A percentile compares a stretch with the other conserved stretches of the same genome.
Conservation (phyloP, 2,113 vertebrate species). For the Prolemur simus region DNA sequence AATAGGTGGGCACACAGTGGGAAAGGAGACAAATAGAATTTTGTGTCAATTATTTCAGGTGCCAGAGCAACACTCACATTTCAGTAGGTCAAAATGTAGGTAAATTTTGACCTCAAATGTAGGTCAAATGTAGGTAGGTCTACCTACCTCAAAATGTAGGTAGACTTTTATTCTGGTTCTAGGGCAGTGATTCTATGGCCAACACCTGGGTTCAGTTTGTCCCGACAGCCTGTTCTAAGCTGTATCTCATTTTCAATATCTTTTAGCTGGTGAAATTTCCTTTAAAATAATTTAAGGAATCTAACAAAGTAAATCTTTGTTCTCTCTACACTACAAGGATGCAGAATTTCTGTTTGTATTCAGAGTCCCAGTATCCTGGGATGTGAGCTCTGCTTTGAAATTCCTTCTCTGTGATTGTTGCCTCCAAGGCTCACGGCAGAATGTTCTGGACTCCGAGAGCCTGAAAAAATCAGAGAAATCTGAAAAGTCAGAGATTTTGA, state of each 20-base stretch:
- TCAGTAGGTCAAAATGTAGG: constrained; percentile 38
- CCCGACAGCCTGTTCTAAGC: background rate
- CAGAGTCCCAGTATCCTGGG: constrained; percentile 29
- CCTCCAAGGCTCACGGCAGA: constrained; percentile 16
- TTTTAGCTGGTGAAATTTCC: constrained; percentile 1
- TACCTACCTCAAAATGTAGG: constrained; percentile 43
- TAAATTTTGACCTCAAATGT: too few relatives aligned
- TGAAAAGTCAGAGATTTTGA: constrained; percentile 14
- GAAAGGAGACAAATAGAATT: constrained; percentile 20
- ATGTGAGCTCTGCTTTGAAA: constrained; percentile 17
- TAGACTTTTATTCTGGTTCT: constrained; percentile 40
- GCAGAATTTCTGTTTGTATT: constrained; percentile 27
- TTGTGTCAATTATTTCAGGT: constrained; percentile 56
- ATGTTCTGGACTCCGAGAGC: background rate
- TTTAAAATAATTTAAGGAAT: constrained; percentile 43
- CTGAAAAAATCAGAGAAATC: too few relatives aligned
- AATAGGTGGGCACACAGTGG: constrained; percentile 27
- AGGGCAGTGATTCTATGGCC: background rate
- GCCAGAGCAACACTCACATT: constrained; percentile 50
- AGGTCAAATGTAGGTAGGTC: too few relatives aligned
- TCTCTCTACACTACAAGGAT: background rate
- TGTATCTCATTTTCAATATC: constrained; percentile 27
- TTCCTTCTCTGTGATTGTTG: constrained; percentile 38
- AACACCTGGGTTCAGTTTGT: background rate
- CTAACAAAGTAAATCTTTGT: constrained; percentile 48